A percentile compares a stretch with the other conserved stretches of the same genome.
phyloP scores from a whole-genome alignment of 2,113 vertebrate genomes.

The Parus major region DNA sequence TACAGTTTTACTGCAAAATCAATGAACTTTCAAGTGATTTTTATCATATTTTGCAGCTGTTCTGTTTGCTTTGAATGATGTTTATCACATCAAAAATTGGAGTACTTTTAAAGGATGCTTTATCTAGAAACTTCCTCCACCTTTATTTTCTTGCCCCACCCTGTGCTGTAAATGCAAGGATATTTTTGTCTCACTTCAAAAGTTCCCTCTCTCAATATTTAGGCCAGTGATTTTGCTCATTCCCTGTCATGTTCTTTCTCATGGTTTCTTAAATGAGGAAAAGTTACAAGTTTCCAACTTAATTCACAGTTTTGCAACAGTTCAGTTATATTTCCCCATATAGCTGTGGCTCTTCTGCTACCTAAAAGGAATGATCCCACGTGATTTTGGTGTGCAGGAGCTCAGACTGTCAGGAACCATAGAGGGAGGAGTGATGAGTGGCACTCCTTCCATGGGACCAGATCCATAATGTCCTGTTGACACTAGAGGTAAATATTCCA shows the following conservation, averaged over 20 bases:
- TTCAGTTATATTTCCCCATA: neutral
- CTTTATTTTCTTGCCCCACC: slow-evolving; percentile 4
- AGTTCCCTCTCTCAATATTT: neutral
- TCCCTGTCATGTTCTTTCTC: neutral
- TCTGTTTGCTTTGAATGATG: slow-evolving; percentile 72
- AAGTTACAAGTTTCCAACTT: neutral
- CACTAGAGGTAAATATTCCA: neutral
- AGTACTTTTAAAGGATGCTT: slow-evolving; percentile 57
- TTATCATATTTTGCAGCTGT: slow-evolving; percentile 81
- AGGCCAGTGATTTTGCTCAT: neutral
- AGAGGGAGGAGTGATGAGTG: neutral
- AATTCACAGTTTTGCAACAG: neutral
- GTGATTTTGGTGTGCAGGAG: neutral
- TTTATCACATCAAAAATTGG: slow-evolving; percentile 57
- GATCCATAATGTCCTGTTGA: neutral
- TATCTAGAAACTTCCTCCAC: slow-evolving; percentile 59
- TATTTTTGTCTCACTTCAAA: neutral
- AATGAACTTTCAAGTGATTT: slow-evolving; percentile 86
- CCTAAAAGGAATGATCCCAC: neutral
- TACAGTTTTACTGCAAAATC: slow-evolving; percentile 85
- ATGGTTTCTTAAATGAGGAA: neutral
- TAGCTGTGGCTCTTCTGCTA: neutral
- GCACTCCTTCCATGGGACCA: neutral
- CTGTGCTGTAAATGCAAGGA: neutral
- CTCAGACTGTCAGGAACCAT: neutral